phyloP scores from a whole-genome alignment of 2,113 vertebrate species.

The Eurystomus gularis region DNA sequence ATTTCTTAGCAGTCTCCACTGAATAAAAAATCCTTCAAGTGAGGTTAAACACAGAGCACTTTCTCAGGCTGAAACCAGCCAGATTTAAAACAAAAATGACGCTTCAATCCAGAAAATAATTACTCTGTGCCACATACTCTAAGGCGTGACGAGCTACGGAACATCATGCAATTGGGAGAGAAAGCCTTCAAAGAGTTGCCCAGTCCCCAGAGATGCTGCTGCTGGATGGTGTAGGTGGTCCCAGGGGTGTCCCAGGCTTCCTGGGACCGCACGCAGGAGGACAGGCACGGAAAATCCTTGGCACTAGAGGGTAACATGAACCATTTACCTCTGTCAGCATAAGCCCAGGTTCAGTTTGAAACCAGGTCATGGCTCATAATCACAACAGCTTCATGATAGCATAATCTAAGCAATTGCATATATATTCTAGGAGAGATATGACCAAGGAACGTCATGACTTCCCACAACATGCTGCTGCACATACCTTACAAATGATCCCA shows the following conservation, averaged over 20 bases:
- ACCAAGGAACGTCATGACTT: neutral
- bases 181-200: neutral
- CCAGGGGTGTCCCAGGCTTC: rapidly evolving
- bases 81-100: neutral
- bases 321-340: neutral
- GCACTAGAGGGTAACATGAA: rapidly evolving
- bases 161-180: neutral
- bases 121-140: neutral
- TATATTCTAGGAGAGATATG: neutral
- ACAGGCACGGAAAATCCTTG: neutral
- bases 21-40: conserved; percentile 20
- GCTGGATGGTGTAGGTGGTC: neutral
- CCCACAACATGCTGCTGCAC: neutral
- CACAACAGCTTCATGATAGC: neutral
- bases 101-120: neutral
- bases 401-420: neutral
- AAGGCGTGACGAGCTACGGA: neutral
- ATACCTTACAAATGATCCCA: neutral
- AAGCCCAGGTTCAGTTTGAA: neutral
- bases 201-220: neutral
- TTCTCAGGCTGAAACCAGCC: neutral
- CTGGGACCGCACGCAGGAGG: rapidly evolving
- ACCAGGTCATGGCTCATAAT: neutral
- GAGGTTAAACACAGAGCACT: neutral
- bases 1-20: neutral